Percentiles rank a stretch among this genome's conserved stretches.
These are phyloP conservation scores for Epinotia ramella DNA, from an alignment of 2,888 invertebrate species.

Conservation along the genomic window DNA sequence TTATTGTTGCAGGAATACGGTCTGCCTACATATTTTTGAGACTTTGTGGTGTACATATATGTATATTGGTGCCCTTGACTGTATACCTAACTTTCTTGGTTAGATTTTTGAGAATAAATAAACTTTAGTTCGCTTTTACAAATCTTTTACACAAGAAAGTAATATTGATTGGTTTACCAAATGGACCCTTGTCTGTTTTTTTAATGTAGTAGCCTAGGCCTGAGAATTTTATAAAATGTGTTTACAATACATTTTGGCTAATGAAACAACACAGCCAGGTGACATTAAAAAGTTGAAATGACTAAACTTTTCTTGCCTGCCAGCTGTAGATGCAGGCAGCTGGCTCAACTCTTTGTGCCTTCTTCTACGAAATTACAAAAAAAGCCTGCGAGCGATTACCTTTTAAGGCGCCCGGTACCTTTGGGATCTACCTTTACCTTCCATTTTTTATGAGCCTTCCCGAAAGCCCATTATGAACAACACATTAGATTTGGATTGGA, in stretches of 20 bases:
- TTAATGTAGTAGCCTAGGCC: background rate
- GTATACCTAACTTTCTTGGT: background rate
- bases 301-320: constrained; percentile 56
- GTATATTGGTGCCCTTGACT: too few relatives aligned
- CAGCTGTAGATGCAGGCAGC: constrained; percentile 75
- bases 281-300: constrained; percentile 57
- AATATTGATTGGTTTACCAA: too few relatives aligned
- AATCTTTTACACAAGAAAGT: too few relatives aligned
- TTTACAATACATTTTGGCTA: constrained; percentile 27
- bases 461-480: constrained; percentile 72
- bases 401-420: constrained; percentile 72
- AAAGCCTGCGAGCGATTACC: constrained; percentile 73
- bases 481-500: constrained; percentile 66
- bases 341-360: constrained; percentile 75
- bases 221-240: constrained; percentile 6
- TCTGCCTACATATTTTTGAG: too few relatives aligned
- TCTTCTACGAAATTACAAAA: constrained; percentile 70
- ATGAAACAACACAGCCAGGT: constrained; percentile 53
- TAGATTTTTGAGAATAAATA: background rate
- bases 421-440: constrained; percentile 65
- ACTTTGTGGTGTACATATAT: too few relatives aligned
- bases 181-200: too few relatives aligned
- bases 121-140: too few relatives aligned
- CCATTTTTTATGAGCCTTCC: constrained; percentile 65
- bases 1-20: too few relatives aligned